Conservation (phyloP, 2,113 vertebrate genomes). For the Orthonyx spaldingii region DNA sequence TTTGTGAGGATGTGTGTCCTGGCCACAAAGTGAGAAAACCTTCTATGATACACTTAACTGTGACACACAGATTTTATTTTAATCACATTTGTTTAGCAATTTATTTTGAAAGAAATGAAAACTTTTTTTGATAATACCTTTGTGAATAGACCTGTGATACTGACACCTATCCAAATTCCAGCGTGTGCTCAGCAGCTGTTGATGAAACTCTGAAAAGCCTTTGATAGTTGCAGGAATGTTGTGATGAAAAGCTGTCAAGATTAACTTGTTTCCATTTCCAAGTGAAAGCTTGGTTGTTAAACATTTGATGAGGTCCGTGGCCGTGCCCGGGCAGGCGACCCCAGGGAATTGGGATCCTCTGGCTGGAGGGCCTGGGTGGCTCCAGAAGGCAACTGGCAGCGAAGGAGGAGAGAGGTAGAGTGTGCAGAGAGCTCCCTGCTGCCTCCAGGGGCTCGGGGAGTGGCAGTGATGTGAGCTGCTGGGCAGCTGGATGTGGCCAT, state of each 20-base stretch:
- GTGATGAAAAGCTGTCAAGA: background rate
- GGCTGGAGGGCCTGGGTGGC: slow-evolving; percentile 29
- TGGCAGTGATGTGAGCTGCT: slow-evolving; percentile 10
- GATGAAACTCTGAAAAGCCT: background rate
- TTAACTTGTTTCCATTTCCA: slow-evolving; percentile 51
- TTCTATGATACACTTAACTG: background rate
- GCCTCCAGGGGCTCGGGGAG: background rate
- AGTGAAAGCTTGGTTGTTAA: slow-evolving; percentile 36
- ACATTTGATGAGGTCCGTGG: slow-evolving; percentile 26
- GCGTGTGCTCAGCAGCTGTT: background rate
- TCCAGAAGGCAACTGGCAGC: slow-evolving; percentile 28
- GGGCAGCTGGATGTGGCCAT: slow-evolving; percentile 6
- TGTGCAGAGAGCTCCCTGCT: background rate
- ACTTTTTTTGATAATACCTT: background rate
- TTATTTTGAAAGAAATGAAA: background rate
- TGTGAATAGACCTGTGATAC: background rate
- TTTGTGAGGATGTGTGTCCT: background rate
- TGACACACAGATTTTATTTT: background rate
- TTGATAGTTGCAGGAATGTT: background rate
- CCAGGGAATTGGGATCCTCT: slow-evolving; percentile 14
- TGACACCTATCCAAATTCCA: rapidly evolving
- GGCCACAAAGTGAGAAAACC: background rate
- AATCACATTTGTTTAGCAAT: background rate
- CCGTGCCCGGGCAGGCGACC: background rate
- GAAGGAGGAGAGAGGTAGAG: slow-evolving; percentile 45